These are phyloP conservation scores for Orthonychiurus folsomi DNA, from an alignment of 2,888 invertebrate genomes.

Conservation along the genomic window DNA sequence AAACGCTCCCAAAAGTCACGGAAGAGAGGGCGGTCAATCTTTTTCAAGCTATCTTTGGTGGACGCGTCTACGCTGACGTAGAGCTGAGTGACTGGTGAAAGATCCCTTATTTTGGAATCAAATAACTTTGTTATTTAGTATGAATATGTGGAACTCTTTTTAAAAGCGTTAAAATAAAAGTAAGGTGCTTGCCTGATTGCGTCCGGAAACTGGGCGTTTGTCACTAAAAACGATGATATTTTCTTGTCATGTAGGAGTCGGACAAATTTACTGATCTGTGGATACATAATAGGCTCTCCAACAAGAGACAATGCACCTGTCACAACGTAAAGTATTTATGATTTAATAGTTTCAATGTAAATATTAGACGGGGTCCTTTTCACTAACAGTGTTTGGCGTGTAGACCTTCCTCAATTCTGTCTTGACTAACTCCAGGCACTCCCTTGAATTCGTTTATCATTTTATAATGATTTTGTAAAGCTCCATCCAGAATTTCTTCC, in stretches of 20 bases:
- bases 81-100: constrained; percentile 51
- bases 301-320: constrained; percentile 53
- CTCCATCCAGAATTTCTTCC: constrained; percentile 48
- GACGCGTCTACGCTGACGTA: constrained; percentile 54
- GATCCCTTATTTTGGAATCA: constrained; percentile 28
- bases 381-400: constrained; percentile 40
- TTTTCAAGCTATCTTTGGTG: constrained; percentile 51
- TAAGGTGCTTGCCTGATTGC: too few relatives aligned
- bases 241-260: constrained; percentile 47
- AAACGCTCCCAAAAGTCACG: constrained; percentile 53
- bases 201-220: constrained; percentile 55
- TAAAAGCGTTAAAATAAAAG: constrained; percentile 42
- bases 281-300: constrained; percentile 56
- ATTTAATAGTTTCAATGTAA: too few relatives aligned
- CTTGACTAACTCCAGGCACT: constrained; percentile 51
- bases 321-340: too few relatives aligned
- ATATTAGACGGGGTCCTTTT: too few relatives aligned
- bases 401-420: constrained; percentile 49
- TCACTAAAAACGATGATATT: constrained; percentile 53
- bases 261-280: constrained; percentile 51
- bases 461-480: constrained; percentile 48
- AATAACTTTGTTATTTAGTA: neutral
- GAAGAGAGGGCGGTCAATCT: constrained; percentile 53
- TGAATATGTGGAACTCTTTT: neutral
- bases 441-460: constrained; percentile 50